Evolutionary conservation across 2,797 vertebrate species (phyloP), one percentile per base, ranked within the genome.

Genomic region (Mormyrus proboscirostris): DNA sequence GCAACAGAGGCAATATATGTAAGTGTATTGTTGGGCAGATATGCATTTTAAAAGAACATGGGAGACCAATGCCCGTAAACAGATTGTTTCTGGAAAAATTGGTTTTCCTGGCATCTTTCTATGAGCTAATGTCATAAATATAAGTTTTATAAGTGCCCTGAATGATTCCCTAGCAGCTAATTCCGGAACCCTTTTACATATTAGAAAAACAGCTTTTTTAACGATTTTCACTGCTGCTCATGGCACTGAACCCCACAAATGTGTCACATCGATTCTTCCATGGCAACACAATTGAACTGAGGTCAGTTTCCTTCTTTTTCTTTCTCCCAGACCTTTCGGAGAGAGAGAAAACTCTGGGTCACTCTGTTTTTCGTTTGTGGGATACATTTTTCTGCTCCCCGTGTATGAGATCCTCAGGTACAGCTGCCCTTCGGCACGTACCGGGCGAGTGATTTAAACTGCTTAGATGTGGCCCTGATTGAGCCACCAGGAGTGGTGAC

Each of bases 401-500:
- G 25, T 41, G 33, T 22, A 29, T 1, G 8, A 2, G 22, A 53
- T 3, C 33, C 84, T 12, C 10, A 53, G 83, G 12, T 22, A 29
- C 22, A 9, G 50, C 73, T 73, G 41, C 33, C 69, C 33, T 19
- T 38, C 16, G 50, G n/a, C 53, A 49, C 25, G 29, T 62, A 33
- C 2, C 25, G n/a, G 29, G 38, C 7, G 9, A 57, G 22, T 83
- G 57, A 49, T 38, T 49, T 19, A 49, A 84, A 22, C 41, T 19
- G 82, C 38, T 33, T 59, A 19, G 29, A 65, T 44, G 33, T 76
- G 59, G 49, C 29, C 57, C 89, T 5, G 33, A 84, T 84, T 62
- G 53, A 85, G 79, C 88, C 55, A n/a, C 83, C 84, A 49, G 53
- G 14, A 22, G n/a, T 47, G 53, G 59, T 87, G 85, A 89, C 89